Conservation (phyloP, 2,888 invertebrate species). For the Tetragnatha montana region DNA sequence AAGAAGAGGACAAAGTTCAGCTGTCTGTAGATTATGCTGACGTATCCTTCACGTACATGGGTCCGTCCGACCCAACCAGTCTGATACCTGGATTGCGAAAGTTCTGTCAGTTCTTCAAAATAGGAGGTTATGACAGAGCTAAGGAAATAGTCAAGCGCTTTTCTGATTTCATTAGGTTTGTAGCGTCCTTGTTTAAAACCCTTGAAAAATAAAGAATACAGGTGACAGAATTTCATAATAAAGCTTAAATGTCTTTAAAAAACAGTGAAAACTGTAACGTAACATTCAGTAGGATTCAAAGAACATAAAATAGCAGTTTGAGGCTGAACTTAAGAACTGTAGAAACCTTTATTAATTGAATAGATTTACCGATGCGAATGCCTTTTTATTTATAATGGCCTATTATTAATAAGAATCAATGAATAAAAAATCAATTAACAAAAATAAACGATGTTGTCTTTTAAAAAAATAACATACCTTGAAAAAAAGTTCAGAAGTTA, state of each 20-base stretch:
- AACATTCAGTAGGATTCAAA: not conserved
- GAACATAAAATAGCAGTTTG: not conserved
- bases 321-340: too few species aligned
- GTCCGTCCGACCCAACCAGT: conserved; percentile 22
- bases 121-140: conserved; percentile 56
- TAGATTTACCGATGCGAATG: too few species aligned
- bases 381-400: too few species aligned
- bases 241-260: not conserved
- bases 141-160: conserved; percentile 18
- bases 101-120: conserved; percentile 38
- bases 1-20: conserved; percentile 38
- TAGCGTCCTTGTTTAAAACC: not conserved
- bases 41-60: conserved; percentile 38
- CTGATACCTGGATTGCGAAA: conserved; percentile 54
- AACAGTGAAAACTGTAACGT: not conserved
- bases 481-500: too few species aligned
- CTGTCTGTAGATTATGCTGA: conserved; percentile 36
- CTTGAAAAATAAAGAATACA: not conserved
- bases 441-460: too few species aligned
- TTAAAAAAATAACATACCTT: too few species aligned
- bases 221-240: not conserved
- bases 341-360: too few species aligned
- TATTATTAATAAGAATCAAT: too few species aligned
- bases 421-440: too few species aligned
- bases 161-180: conserved; percentile 43